These are phyloP conservation scores for Malacosoma neustria DNA, from an alignment of 2,888 invertebrate species.

Conservation along the genomic window DNA sequence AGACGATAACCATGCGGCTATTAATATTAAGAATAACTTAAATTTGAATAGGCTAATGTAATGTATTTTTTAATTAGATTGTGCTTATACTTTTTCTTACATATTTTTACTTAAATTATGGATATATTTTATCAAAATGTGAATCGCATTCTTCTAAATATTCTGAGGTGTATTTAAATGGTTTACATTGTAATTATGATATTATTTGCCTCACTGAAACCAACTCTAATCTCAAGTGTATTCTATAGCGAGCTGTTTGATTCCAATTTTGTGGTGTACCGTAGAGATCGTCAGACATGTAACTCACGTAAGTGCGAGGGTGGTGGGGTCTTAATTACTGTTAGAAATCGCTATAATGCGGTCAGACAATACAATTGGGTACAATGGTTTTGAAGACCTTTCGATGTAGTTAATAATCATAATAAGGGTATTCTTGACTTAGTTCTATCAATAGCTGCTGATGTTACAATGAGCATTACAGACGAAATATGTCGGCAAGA, in stretches of 20 bases:
- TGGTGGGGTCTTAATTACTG: background rate
- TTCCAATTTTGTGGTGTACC: slow-evolving; percentile 7
- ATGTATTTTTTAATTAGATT: no score
- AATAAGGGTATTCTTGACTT: background rate
- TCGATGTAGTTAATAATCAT: background rate
- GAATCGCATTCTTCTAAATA: no score
- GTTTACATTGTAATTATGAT: slow-evolving; percentile 6
- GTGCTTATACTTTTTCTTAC: no score
- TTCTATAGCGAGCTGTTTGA: slow-evolving; percentile 8
- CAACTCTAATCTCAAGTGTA: slow-evolving; percentile 4
- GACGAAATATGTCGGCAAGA: no score
- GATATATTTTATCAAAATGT: no score
- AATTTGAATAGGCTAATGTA: no score
- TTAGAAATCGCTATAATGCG: background rate
- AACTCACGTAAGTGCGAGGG: background rate
- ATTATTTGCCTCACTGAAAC: slow-evolving; percentile 11
- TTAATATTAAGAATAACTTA: no score
- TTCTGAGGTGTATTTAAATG: slow-evolving; percentile 3
- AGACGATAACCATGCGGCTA: no score
- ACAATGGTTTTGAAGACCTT: background rate
- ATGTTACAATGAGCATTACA: no score
- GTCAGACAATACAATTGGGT: background rate
- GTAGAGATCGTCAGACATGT: slow-evolving; percentile 5
- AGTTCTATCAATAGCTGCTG: background rate
- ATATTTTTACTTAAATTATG: no score